Evolutionary conservation across 2,888 invertebrate species (phyloP), one percentile per base, ranked within the genome.

Genomic region (Carcina quercana): DNA sequence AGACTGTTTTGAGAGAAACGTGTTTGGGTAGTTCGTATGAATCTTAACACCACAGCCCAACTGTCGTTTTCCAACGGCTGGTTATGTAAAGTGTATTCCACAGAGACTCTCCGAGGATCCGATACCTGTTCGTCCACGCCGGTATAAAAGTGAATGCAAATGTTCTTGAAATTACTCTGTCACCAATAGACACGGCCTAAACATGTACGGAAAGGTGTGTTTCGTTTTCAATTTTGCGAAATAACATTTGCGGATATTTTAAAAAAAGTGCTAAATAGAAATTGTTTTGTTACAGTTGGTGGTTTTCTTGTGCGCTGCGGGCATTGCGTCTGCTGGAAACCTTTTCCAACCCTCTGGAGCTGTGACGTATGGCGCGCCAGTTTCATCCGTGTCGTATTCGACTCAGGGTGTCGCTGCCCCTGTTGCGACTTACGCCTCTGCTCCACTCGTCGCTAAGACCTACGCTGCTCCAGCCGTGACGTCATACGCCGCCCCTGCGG

Each of bases 301-400:
- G 45, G 65, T 87, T 32, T 65, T 90, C 55, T 72, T 85, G 59
- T 84, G 88, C 60, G 73, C 83, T 50, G 82, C 87, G 68, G 86
- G 88, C 50, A 76, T 85, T 43, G 87, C 86, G 52, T 85, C 84
- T 56, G 89, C 89, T 34, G 89, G 89, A 42, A 60, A 84, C 49
- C 59, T 88, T 11, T 60, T 74, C 17, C 74, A 79, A 37, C 70
- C 65, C 13, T 62, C 64, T 32, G 71, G 72, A 19, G n/a, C n/a
- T n/a, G n/a, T n/a, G n/a, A n/a, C n/a, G n/a, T n/a, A n/a, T n/a
- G 72, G 70, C 6, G 61, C 78, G 19, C 86, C 86, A 68, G 74
- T 76, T 34, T 86, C 87, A 35, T 83, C 86, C 30, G 43, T 53
- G 28, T 52, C 56, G 1, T 59, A 57, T 45, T 45, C 48, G 10